These are phyloP conservation scores for Plumapathes pennacea DNA, from an alignment of 92 coral and sea anemone genomes.

Conservation along the genomic window DNA sequence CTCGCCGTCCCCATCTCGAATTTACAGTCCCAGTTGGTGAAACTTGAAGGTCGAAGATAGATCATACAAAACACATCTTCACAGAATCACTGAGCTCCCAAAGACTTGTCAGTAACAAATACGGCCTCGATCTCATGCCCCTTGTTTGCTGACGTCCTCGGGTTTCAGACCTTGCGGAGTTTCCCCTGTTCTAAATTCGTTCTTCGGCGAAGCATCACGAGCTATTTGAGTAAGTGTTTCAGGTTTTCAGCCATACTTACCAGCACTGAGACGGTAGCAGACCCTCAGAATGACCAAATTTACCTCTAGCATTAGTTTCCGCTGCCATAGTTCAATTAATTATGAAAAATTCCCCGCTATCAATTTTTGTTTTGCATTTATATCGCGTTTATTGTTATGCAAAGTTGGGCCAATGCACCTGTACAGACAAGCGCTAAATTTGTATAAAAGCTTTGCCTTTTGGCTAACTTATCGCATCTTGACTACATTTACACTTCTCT, in stretches of 20 bases:
- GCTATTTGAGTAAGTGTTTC: constrained; percentile 1
- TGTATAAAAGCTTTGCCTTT: constrained; percentile 94
- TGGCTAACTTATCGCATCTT: constrained; percentile 76
- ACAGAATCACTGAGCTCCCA: too few relatives aligned
- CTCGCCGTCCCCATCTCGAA: too few relatives aligned
- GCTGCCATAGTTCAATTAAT: constrained; percentile 92
- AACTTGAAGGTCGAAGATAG: too few relatives aligned
- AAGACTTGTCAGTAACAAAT: too few relatives aligned
- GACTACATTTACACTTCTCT: constrained; percentile 42
- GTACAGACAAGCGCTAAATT: constrained; percentile 76
- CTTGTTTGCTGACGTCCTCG: constrained; percentile 85
- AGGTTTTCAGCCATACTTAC: constrained; percentile 43
- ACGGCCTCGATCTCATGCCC: constrained; percentile 87
- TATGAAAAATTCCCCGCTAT: constrained; percentile 94
- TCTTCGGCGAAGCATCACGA: not conserved
- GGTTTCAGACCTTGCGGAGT: constrained; percentile 42
- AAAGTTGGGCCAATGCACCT: constrained; percentile 73
- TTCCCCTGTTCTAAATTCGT: constrained; percentile 18
- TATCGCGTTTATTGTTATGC: constrained; percentile 97
- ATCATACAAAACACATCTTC: too few relatives aligned
- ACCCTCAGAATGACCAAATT: constrained; percentile 71
- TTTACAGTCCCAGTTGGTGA: too few relatives aligned
- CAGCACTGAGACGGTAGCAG: constrained; percentile 52
- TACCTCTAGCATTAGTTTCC: constrained; percentile 74
- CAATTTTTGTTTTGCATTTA: constrained; percentile 90